These are phyloP conservation scores for Listronotus bonariensis DNA, from an alignment of 1,140 invertebrate species.

Conservation along the genomic window DNA sequence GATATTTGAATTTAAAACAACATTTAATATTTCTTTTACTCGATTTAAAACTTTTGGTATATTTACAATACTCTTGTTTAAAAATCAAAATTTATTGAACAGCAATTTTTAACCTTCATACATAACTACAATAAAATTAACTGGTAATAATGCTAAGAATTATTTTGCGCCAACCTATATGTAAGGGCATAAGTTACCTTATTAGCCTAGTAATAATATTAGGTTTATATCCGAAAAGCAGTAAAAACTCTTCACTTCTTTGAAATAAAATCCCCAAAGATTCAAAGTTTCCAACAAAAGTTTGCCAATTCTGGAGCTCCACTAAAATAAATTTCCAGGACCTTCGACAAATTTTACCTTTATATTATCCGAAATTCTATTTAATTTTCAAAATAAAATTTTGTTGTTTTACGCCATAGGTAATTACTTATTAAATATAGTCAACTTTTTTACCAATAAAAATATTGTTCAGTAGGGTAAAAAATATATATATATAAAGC, in stretches of 20 bases:
- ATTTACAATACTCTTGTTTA: too few species aligned
- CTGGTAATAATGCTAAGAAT: too few species aligned
- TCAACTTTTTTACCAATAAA: conserved; percentile 4
- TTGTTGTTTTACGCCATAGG: conserved; percentile 21
- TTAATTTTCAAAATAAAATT: conserved; percentile 27
- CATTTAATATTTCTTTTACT: too few species aligned
- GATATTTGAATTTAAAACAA: too few species aligned
- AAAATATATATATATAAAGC: too few species aligned
- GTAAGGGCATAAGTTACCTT: too few species aligned
- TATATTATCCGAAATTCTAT: conserved; percentile 28
- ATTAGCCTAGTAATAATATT: neutral
- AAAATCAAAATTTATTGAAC: too few species aligned
- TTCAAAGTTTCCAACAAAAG: conserved; percentile 31
- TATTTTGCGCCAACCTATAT: too few species aligned
- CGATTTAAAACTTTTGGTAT: too few species aligned
- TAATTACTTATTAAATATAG: conserved; percentile 21
- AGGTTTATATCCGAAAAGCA: conserved; percentile 17
- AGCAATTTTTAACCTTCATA: too few species aligned
- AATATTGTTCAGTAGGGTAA: too few species aligned
- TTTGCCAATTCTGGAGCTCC: conserved; percentile 22
- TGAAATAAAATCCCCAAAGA: conserved; percentile 31
- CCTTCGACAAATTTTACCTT: conserved; percentile 28
- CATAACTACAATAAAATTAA: too few species aligned
- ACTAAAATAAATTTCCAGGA: conserved; percentile 29
- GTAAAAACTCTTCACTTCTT: conserved; percentile 26